Base-by-base conservation (phyloP, 1,140 invertebrate species). In the Chrysopa pallens region DNA sequence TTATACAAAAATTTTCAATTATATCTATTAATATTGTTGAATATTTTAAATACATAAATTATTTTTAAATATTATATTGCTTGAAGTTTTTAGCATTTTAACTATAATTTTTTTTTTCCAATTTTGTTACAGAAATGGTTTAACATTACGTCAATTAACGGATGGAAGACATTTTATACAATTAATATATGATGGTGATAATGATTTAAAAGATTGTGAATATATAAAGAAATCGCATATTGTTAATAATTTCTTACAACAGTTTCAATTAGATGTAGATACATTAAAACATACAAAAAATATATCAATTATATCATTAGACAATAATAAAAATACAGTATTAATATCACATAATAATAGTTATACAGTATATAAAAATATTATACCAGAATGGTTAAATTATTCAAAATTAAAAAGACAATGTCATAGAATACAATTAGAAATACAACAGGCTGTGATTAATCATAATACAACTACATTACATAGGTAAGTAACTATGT, bases 121-220 rank as follows among this genome's bases (percentile, higher is more conserved):
- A 45, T 51, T 52, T 62, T 60, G 61, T 66, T 66, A 15, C 59
- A 69, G 67, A 44, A 60, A 52, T 39, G 68, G 68, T 1, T 44
- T 80, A 11, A 68, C 66, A 41, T 64, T 80, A 4, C 69, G 75
- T 12, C 77, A 82, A 57, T 54, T 80, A 40, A 72, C 73, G 4
- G 70, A 77, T 47, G 74, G 74, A 13, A 60, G 60, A 40, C 69
- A 72, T 55, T 67, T 82, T 50, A 67, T 82, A 8, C 76, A 80
- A 57, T 53, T 78, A 9, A 78, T 82, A 42, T 78, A 76, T 64
- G 63, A 70, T 12, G 62, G 63, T 42, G 60, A 65, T 33, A 63
- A 66, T 46, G 57, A 60, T 23, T 57, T 80, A 7, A 61, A 69
- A 50, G 76, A 80, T 56, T 82, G 78, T 52, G 76, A 80, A 56